These are phyloP conservation scores for Aurelia sp. DNA, from an alignment of 30 jellyfish, hydroid and myxozoan genomes.

Conservation along the genomic window DNA sequence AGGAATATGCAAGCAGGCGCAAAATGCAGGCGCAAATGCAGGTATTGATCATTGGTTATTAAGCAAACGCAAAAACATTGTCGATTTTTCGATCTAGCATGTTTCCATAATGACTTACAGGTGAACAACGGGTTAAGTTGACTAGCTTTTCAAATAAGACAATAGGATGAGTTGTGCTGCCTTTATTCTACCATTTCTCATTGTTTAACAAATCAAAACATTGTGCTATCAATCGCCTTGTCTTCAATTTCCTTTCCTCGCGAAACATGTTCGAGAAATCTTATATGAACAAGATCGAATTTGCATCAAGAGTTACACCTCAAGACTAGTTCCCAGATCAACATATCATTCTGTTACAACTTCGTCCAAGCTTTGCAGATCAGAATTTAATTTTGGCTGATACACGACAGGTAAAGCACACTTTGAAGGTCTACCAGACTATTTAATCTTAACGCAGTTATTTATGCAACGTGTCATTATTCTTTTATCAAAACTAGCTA, in stretches of 20 bases:
- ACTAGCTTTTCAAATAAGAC: conserved; percentile 15
- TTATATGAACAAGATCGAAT: too few species aligned
- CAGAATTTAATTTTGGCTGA: neutral
- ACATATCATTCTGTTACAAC: neutral
- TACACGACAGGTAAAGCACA: neutral
- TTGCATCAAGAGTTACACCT: too few species aligned
- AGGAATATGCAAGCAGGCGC: too few species aligned
- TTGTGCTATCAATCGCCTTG: conserved; percentile 1
- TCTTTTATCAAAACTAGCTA: too few species aligned
- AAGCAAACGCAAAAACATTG: conserved; percentile 57
- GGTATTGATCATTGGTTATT: conserved; percentile 36
- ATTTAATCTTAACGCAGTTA: neutral
- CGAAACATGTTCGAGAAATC: neutral
- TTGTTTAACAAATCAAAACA: conserved; percentile 32
- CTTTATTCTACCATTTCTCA: conserved; percentile 2
- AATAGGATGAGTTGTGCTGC: conserved; percentile 24
- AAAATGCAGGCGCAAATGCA: conserved; percentile 25
- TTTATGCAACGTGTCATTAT: too few species aligned
- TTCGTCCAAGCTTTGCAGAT: neutral
- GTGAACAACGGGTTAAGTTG: conserved; percentile 50
- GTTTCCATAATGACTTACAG: conserved; percentile 46
- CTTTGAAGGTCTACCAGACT: neutral
- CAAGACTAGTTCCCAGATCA: neutral
- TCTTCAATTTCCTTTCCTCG: neutral
- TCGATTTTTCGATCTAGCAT: conserved; percentile 64